Conservation (phyloP, 2,797 vertebrate genomes). For the Myotis vivesi region DNA sequence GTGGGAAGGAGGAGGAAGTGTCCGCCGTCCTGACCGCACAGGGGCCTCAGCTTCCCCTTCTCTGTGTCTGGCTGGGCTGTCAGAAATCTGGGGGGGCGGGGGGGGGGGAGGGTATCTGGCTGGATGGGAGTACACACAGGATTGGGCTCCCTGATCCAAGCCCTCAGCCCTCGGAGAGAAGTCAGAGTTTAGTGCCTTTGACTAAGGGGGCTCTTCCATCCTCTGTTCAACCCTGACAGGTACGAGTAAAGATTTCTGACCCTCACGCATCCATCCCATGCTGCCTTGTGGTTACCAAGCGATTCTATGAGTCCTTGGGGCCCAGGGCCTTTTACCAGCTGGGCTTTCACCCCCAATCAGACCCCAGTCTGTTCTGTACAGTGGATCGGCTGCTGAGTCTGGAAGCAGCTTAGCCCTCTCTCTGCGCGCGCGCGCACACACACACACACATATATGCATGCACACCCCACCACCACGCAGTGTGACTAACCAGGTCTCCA, state of each 20-base stretch:
- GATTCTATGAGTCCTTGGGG: neutral
- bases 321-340: neutral
- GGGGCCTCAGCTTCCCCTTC: neutral
- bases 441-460: fast-evolving
- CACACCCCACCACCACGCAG: no score
- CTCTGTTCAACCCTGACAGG: neutral
- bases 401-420: neutral
- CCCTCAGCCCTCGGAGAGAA: neutral
- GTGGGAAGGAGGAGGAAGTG: neutral
- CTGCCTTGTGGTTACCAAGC: neutral
- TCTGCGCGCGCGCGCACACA: neutral
- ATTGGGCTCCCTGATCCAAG: neutral
- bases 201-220: neutral
- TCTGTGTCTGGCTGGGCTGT: neutral
- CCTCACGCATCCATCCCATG: fast-evolving
- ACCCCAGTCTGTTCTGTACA: neutral
- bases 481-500: neutral
- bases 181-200: neutral
- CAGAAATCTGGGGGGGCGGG: neutral
- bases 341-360: neutral
- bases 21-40: neutral
- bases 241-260: neutral
- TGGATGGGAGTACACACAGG: neutral
- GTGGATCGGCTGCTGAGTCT: neutral
- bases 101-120: neutral